Percentiles rank a stretch among this genome's conserved stretches.
Evolutionary conservation across 2,797 vertebrate genomes (phyloP).

Genomic region (Melopsittacus undulatus): DNA sequence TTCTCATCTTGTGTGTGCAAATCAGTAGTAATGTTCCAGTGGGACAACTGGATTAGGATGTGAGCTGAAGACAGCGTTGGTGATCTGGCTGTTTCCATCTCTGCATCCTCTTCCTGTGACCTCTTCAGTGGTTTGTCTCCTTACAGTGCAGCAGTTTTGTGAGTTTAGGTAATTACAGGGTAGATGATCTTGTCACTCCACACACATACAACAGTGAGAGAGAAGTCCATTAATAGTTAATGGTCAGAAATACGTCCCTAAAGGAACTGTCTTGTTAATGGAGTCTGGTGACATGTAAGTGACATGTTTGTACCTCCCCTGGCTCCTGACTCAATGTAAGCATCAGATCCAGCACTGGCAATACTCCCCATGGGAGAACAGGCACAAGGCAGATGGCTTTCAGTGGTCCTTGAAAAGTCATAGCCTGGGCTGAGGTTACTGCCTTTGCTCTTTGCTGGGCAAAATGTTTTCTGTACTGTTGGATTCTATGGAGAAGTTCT

Average conservation of each 20-base stretch:
- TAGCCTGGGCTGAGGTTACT: not conserved
- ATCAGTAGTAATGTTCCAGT: not conserved
- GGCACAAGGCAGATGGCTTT: not conserved
- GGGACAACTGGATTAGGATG: not conserved
- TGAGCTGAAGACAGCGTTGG: not conserved
- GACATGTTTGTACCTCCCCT: not conserved
- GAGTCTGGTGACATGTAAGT: not conserved
- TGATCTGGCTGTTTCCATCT: not conserved
- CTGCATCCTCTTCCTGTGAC: not conserved
- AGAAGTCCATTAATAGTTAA: constrained; percentile 41
- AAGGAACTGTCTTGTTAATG: not conserved
- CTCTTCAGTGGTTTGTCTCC: not conserved
- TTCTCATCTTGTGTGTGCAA: not conserved
- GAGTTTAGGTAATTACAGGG: not conserved
- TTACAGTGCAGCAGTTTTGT: not conserved
- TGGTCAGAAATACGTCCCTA: constrained; percentile 11
- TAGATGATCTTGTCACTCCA: not conserved
- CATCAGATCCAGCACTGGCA: not conserved
- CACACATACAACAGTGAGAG: not conserved
- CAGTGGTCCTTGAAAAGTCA: not conserved
- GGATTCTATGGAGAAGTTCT: not conserved
- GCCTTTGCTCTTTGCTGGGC: not conserved
- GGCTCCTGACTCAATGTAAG: not conserved
- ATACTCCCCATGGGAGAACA: not conserved
- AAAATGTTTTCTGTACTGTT: not conserved